phyloP scores from a whole-genome alignment of 1,140 invertebrate genomes.

The Leptopilina clavipes region DNA sequence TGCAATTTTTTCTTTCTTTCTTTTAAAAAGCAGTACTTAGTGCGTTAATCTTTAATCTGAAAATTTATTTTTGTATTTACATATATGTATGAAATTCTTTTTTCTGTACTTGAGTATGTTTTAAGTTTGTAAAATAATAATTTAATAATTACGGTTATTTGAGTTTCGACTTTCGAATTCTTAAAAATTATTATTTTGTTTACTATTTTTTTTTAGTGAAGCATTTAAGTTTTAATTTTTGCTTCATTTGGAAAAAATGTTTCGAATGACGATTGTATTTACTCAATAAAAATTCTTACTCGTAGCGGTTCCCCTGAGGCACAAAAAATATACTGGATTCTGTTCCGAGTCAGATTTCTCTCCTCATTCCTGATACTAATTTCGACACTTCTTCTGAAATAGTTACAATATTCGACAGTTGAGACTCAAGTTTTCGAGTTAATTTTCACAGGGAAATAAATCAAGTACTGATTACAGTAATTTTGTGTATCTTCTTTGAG shows the following conservation, averaged over 20 bases:
- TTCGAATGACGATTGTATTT: not conserved
- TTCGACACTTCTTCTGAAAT: slow-evolving; percentile 23
- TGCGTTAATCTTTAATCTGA: too few species aligned
- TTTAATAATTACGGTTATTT: too few species aligned
- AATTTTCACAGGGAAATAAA: not conserved
- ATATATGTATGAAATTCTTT: too few species aligned
- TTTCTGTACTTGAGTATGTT: too few species aligned
- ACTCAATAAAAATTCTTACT: slow-evolving; percentile 12
- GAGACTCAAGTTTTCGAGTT: not conserved
- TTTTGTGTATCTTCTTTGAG: not conserved
- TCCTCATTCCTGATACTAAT: slow-evolving; percentile 19
- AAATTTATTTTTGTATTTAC: too few species aligned
- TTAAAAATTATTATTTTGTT: too few species aligned
- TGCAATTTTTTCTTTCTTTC: not conserved
- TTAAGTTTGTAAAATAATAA: too few species aligned
- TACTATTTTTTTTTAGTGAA: too few species aligned
- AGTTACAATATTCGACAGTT: slow-evolving; percentile 28
- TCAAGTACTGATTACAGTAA: not conserved
- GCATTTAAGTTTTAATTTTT: too few species aligned
- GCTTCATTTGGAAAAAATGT: too few species aligned
- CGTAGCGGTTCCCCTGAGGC: slow-evolving; percentile 8
- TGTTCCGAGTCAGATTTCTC: slow-evolving; percentile 24
- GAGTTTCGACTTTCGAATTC: too few species aligned
- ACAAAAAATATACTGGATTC: slow-evolving; percentile 1
- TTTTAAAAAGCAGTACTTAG: too few species aligned